Percentiles rank a stretch among this genome's conserved stretches.
phyloP scores from a whole-genome alignment of 2,888 invertebrate genomes.

The Metallyticus violacea region DNA sequence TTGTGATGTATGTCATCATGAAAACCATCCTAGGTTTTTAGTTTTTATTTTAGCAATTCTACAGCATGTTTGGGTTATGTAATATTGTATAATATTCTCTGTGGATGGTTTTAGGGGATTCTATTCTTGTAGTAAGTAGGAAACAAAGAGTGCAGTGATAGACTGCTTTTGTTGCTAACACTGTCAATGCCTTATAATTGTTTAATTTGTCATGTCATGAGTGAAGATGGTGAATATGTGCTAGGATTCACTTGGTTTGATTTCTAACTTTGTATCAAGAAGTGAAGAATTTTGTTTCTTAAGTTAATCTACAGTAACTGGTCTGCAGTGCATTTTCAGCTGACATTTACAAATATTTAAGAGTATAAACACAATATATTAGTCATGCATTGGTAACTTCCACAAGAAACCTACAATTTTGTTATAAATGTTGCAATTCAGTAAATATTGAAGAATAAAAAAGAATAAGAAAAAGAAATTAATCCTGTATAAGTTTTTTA shows the following conservation, averaged over 20 bases:
- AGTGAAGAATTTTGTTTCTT: no score
- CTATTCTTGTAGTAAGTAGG: constrained; percentile 14
- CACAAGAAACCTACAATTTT: no score
- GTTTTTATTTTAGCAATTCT: background rate
- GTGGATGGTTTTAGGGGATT: constrained; percentile 16
- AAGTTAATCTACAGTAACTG: background rate
- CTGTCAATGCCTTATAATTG: constrained; percentile 18
- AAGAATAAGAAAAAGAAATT: no score
- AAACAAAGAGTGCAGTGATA: background rate
- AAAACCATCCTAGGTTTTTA: constrained; percentile 14
- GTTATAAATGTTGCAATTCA: no score
- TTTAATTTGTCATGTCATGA: constrained; percentile 3
- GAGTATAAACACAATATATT: no score
- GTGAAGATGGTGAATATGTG: background rate
- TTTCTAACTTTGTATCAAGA: background rate
- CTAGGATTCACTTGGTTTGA: background rate
- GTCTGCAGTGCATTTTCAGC: no score
- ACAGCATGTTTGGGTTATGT: background rate
- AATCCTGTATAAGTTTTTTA: no score
- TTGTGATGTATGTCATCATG: constrained; percentile 1
- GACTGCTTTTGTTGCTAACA: constrained; percentile 13
- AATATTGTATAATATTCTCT: constrained; percentile 1
- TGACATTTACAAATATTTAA: background rate
- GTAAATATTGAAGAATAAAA: no score
- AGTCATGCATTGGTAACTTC: no score